Base-by-base conservation (phyloP, 35 echinoderm and acorn worm species). In the Lytechinus pictus region DNA sequence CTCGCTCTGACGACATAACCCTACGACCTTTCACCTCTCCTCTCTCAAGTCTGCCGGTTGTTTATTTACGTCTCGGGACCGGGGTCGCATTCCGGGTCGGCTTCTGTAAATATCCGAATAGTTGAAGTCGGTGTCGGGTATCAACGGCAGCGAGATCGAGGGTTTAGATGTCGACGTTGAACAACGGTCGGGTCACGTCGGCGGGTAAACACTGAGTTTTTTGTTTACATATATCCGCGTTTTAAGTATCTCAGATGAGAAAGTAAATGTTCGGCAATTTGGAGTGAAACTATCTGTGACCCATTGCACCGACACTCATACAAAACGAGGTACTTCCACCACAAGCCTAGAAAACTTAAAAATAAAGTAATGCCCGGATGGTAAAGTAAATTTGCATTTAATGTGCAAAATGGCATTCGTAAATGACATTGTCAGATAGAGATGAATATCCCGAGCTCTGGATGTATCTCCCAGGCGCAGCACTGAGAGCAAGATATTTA, bases 91-190 rank as follows among this genome's bases (percentile, higher is more conserved):
- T 90, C 88, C n/a, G 88, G 88, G 88, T 90, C 88, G 52, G 28
- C 88, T 90, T 90, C 88, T 90, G 88, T 90, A 90, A 90, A 90
- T 90, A 90, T 90, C 88, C 88, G 88, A 90, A 90, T 90, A 90
- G 88, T 90, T 90, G 29, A 90, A 90, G 88, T 90, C 88, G 29
- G 88, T 54, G 88, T 90, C 88, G 88, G 88, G 27, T 90, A 54
- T 90, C 88, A 90, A n/a, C 21, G 66, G 1, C 6, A 79, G 19
- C 66, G 19, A 7, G 66, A 24, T 5, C 14, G 33, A 0, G 33
- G 33, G 33, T 2, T n/a, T 1, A 44, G 66, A 79, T 79, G 66
- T 79, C 66, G 66, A 19, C 16, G 14, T 79, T 79, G 66, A 79
- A 79, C 66, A 6, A 24, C 19, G 19, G 66, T n/a, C n/a, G 8